A percentile compares a stretch with the other conserved stretches of the same genome.
Evolutionary conservation across 2,888 invertebrate genomes (phyloP).

Genomic region (Ophioninae sp.): DNA sequence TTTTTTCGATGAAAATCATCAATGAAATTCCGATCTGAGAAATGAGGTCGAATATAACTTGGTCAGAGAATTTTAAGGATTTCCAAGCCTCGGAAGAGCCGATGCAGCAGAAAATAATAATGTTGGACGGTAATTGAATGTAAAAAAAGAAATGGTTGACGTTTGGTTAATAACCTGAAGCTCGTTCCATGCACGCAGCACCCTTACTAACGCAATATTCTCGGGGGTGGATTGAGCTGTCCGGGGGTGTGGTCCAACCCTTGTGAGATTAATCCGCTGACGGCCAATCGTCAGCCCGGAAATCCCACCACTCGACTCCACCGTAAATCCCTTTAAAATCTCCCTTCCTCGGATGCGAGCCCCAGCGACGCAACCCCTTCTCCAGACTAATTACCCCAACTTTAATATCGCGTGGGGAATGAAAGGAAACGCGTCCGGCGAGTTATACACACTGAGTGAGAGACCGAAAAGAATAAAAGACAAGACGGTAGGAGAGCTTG

Average conservation of each 20-base stretch:
- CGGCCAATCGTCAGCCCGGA: constrained; percentile 76
- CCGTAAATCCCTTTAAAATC: constrained; percentile 68
- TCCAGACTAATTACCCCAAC: constrained; percentile 76
- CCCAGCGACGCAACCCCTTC: constrained; percentile 63
- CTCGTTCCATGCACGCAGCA: constrained; percentile 18
- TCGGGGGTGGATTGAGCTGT: constrained; percentile 77
- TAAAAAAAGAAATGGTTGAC: not conserved
- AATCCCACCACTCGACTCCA: constrained; percentile 70
- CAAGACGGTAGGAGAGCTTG: constrained; percentile 33
- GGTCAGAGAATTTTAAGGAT: no score
- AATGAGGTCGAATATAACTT: no score
- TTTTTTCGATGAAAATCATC: no score
- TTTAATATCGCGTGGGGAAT: constrained; percentile 77
- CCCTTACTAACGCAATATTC: constrained; percentile 12
- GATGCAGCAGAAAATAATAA: no score
- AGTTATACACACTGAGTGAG: constrained; percentile 35
- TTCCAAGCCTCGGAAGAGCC: no score
- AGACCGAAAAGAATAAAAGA: constrained; percentile 36
- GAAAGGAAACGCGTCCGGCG: constrained; percentile 65
- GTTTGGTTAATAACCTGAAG: constrained; percentile 7
- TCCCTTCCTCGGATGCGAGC: constrained; percentile 63
- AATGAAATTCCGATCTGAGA: not conserved
- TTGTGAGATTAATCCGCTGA: constrained; percentile 75
- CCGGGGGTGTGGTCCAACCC: constrained; percentile 75
- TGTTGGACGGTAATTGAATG: not conserved